A percentile compares a stretch with the other conserved stretches of the same genome.
phyloP scores from a whole-genome alignment of 2,113 vertebrate species.

The Phylloscopus trochilus region DNA sequence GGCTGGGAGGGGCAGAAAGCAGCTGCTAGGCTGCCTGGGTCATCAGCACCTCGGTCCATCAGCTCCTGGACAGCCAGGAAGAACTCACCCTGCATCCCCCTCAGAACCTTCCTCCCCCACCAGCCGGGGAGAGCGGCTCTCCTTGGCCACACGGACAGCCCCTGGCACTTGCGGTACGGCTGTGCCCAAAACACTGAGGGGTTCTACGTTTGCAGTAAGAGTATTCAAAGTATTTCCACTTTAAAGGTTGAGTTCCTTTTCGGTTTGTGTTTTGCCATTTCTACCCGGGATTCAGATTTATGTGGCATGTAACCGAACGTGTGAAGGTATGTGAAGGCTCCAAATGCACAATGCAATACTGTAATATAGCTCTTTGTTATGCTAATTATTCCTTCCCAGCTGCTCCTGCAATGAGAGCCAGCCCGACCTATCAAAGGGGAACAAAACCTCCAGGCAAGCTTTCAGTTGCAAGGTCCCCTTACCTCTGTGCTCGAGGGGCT shows the following conservation, averaged over 20 bases:
- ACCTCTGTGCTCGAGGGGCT: background rate
- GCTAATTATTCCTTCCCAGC: constrained; percentile 77
- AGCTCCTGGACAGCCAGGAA: background rate
- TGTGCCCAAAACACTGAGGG: background rate
- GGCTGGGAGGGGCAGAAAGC: background rate
- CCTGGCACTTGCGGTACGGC: background rate
- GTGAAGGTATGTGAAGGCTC: constrained; percentile 56
- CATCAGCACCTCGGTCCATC: background rate
- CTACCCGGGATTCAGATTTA: constrained; percentile 11
- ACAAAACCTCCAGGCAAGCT: constrained; percentile 47
- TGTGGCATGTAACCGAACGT: background rate
- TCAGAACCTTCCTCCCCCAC: fast-evolving
- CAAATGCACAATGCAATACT: constrained; percentile 47
- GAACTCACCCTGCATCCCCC: fast-evolving
- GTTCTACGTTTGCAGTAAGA: background rate
- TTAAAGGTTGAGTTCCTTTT: background rate
- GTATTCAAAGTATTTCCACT: background rate
- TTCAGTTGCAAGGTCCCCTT: constrained; percentile 27
- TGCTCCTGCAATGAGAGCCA: constrained; percentile 66
- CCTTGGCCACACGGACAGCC: fast-evolving
- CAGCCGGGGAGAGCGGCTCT: fast-evolving
- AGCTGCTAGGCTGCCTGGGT: background rate
- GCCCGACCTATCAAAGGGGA: constrained; percentile 61
- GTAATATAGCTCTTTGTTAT: constrained; percentile 74
- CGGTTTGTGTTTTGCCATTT: background rate